Percentiles rank a stretch among this genome's conserved stretches.
These are phyloP conservation scores for Tor tambroides DNA, from an alignment of 2,113 vertebrate species.

Conservation along the genomic window DNA sequence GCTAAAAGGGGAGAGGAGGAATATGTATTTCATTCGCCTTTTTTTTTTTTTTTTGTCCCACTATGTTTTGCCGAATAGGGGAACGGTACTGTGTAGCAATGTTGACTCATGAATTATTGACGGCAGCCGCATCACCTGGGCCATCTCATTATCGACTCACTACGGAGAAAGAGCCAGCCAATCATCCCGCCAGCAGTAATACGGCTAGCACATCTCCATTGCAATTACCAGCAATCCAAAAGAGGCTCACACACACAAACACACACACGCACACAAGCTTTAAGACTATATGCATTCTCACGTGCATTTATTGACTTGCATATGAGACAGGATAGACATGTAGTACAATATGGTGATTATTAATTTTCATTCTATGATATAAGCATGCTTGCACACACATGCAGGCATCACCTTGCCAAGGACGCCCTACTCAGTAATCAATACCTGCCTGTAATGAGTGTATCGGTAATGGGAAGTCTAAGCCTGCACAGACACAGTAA, in stretches of 20 bases:
- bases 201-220: slow-evolving; percentile 22
- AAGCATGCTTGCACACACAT: slow-evolving; percentile 14
- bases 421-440: slow-evolving; percentile 17
- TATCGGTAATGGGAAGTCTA: neutral
- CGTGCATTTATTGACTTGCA: neutral
- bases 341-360: neutral
- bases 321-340: neutral
- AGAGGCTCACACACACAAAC: slow-evolving; percentile 11
- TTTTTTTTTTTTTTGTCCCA: neutral
- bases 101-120: slow-evolving; percentile 58
- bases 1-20: neutral
- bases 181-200: slow-evolving; percentile 47
- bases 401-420: slow-evolving; percentile 32
- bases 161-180: slow-evolving; percentile 37
- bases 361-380: neutral
- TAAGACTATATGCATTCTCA: neutral
- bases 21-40: neutral
- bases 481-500: slow-evolving; percentile 17
- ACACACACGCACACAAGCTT: neutral
- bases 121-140: slow-evolving; percentile 28
- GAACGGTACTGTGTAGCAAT: neutral
- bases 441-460: slow-evolving; percentile 34
- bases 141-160: slow-evolving; percentile 51
- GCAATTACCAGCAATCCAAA: slow-evolving; percentile 30
- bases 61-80: slow-evolving; percentile 15